Conservation (phyloP, 2,797 vertebrate genomes). For the Phyllotis vaccarum region DNA sequence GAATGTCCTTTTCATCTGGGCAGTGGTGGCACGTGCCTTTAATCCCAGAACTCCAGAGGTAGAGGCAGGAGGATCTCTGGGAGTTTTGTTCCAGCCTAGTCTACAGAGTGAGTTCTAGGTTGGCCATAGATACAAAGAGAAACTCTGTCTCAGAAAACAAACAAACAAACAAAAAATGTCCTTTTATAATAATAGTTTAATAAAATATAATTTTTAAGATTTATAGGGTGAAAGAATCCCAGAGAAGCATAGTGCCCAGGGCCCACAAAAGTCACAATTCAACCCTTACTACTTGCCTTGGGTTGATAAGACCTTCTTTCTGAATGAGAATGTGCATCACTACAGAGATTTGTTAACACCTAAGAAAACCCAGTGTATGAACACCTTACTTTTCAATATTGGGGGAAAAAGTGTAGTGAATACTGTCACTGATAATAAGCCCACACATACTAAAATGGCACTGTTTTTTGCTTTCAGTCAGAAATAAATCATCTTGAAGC, state of each 20-base stretch:
- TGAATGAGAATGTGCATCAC: background rate
- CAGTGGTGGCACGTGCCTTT: too few species aligned
- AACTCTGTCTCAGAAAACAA: background rate
- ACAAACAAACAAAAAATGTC: background rate
- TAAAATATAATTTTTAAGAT: background rate
- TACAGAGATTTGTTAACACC: background rate
- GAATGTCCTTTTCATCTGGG: background rate
- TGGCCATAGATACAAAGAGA: background rate
- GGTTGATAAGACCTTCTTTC: background rate
- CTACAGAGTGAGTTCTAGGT: background rate
- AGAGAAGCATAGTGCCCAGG: background rate
- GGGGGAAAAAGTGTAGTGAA: background rate
- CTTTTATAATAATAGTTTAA: background rate
- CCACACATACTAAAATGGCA: background rate
- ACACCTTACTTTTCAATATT: constrained; percentile 32
- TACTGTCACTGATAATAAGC: background rate
- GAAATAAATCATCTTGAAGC: background rate
- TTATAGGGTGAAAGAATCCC: background rate
- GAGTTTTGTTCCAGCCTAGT: background rate
- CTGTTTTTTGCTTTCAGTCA: background rate
- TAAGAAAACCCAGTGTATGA: background rate
- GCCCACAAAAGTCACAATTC: background rate
- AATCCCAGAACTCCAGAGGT: too few species aligned
- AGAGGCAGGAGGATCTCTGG: background rate
- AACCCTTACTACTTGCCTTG: background rate